Base-by-base conservation (phyloP, 2,113 vertebrate species). In the Hydrochoerus hydrochaeris region DNA sequence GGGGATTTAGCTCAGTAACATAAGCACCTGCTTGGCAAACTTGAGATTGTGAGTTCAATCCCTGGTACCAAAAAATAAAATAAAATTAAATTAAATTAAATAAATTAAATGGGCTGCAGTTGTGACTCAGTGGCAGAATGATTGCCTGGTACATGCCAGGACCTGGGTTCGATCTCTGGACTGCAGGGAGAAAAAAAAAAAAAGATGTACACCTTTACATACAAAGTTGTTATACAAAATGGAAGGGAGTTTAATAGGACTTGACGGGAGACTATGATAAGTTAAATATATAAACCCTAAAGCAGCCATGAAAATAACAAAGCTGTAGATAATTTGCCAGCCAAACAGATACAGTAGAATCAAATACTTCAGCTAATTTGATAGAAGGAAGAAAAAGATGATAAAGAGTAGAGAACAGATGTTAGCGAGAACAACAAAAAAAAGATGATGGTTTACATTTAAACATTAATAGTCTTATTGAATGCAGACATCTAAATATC, bases 401-500 rank as follows among this genome's bases (percentile, higher is more conserved):
- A 30, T 63, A 75, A 92, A 62, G 44, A 17, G 14, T 17, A 67
- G 32, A 67, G 65, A 67, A 67, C 32, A 67, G 63, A 67, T 32
- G 63, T 35, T 67, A 38, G 26, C 87, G 38, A 80, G 73, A 58
- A 16, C 20, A 58, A 58, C n/a, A 57, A 54, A 19, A 41, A 71
- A 46, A 49, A 54, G 7, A 77, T 78, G 46, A 85, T 69, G 26
- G 30, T 69, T n/a, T 20, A 69, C 16, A 69, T 14, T 69, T n/a
- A 69, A n/a, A 69, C 35, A 41, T 78, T 78, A 44, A 20, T 86
- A 93, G n/a, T 46, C 30, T 14, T 46, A 57, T 67, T 87, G 63
- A 87, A 24, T 80, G 60, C 26, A 93, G 57, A 69, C 85, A 28
- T 78, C 57, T 93, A 57, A 86, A 57, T 93, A 93, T 77, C 38